Evolutionary conservation across 2,113 vertebrate species (phyloP).

Genomic region (Chamaea fasciata): DNA sequence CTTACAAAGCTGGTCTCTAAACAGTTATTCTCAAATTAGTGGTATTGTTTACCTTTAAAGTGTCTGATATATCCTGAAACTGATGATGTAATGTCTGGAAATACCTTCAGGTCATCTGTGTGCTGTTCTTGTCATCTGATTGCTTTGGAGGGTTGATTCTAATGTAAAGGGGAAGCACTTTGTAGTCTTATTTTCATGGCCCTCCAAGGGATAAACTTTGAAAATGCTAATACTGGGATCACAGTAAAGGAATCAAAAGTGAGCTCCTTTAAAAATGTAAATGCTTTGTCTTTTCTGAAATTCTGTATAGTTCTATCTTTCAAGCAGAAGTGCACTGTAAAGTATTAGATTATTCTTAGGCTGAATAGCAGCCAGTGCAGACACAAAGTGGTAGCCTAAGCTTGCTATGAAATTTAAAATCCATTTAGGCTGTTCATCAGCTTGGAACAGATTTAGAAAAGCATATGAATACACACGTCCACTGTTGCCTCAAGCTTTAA

Average conservation of each 20-base stretch:
- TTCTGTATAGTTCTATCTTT: neutral
- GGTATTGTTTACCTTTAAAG: neutral
- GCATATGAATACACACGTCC: slow-evolving; percentile 18
- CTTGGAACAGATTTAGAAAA: slow-evolving; percentile 62
- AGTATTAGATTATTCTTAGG: slow-evolving; percentile 36
- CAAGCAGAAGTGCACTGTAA: neutral
- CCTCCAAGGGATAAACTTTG: neutral
- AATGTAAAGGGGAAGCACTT: neutral
- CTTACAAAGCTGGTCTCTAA: neutral
- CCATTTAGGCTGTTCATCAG: slow-evolving; percentile 59
- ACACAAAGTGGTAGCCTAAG: slow-evolving; percentile 34
- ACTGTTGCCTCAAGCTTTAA: slow-evolving; percentile 34
- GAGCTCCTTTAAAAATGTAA: neutral
- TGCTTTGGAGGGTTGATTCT: neutral
- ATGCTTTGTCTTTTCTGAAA: slow-evolving; percentile 17
- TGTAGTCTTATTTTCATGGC: neutral
- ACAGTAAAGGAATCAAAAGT: neutral
- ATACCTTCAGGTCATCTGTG: neutral
- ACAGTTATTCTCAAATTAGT: neutral
- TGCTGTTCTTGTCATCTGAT: neutral
- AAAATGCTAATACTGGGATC: neutral
- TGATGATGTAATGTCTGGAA: neutral
- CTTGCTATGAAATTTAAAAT: slow-evolving; percentile 57
- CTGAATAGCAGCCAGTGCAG: slow-evolving; percentile 13
- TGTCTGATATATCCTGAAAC: neutral